phyloP scores from a whole-genome alignment of 2,888 invertebrate genomes.

The Acronicta leporina region DNA sequence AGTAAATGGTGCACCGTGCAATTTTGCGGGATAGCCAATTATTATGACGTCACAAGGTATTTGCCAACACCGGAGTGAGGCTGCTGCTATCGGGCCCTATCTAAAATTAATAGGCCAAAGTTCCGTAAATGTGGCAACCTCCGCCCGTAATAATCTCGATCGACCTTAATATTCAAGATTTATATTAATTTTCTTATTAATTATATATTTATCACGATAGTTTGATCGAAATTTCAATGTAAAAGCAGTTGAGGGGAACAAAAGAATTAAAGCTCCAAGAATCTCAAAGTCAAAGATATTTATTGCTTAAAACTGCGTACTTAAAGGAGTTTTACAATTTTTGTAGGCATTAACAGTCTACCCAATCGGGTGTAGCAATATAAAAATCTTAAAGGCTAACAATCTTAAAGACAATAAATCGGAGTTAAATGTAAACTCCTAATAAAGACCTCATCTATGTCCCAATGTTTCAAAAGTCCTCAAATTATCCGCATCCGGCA shows the following conservation, averaged over 20 bases:
- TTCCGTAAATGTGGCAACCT: constrained; percentile 68
- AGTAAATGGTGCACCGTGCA: constrained; percentile 59
- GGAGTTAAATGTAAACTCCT: constrained; percentile 27
- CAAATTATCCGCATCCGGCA: neutral
- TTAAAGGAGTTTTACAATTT: too few relatives aligned
- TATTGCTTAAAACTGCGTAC: constrained; percentile 17
- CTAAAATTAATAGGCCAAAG: constrained; percentile 70
- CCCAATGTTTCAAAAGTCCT: constrained; percentile 14
- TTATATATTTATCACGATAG: constrained; percentile 14
- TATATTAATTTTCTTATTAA: constrained; percentile 41
- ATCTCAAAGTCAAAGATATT: too few relatives aligned
- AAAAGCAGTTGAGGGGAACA: constrained; percentile 5
- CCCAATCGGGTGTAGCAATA: too few relatives aligned
- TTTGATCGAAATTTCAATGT: neutral
- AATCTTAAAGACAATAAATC: too few relatives aligned
- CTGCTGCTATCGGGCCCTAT: constrained; percentile 59
- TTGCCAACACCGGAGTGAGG: constrained; percentile 48
- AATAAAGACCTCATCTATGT: constrained; percentile 21
- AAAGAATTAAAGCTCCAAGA: constrained; percentile 24
- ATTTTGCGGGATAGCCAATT: constrained; percentile 63
- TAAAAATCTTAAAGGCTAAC: too few relatives aligned
- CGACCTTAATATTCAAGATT: constrained; percentile 44
- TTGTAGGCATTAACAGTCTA: too few relatives aligned
- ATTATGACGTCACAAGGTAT: constrained; percentile 62
- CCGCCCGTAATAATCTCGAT: constrained; percentile 38